These are phyloP conservation scores for Galaxias olidus DNA, from an alignment of 2,797 vertebrate species.

Conservation along the genomic window DNA sequence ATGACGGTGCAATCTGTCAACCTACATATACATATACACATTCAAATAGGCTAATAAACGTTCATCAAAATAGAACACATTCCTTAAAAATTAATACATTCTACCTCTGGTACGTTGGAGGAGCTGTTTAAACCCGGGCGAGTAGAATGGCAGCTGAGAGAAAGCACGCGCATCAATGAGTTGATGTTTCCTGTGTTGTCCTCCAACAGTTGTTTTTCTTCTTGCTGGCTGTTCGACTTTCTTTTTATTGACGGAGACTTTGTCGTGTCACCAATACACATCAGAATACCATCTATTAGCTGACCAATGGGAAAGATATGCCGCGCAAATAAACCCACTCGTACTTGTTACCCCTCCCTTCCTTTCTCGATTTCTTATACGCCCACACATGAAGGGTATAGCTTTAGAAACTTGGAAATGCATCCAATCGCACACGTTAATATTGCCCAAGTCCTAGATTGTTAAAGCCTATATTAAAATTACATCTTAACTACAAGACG, in stretches of 20 bases:
- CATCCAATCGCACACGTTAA: conserved; percentile 21
- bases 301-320: conserved; percentile 68
- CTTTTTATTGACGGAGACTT: conserved; percentile 61
- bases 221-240: conserved; percentile 30
- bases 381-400: conserved; percentile 54
- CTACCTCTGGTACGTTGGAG: conserved; percentile 60
- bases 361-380: conserved; percentile 40
- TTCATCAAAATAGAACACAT: not conserved
- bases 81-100: not conserved
- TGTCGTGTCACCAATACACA: conserved; percentile 57
- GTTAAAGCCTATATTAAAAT: too few relatives aligned
- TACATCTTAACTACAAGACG: not conserved
- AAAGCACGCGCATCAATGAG: not conserved
- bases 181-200: conserved; percentile 6
- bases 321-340: conserved; percentile 50
- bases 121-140: conserved; percentile 48
- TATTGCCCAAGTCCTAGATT: not conserved
- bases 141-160: conserved; percentile 32
- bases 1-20: too few relatives aligned
- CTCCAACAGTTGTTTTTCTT: conserved; percentile 35
- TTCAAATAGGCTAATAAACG: too few relatives aligned
- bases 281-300: conserved; percentile 45
- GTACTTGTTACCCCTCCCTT: conserved; percentile 41
- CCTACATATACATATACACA: too few relatives aligned
- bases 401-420: conserved; percentile 28